A percentile compares a stretch with the other conserved stretches of the same genome.
phyloP scores from a whole-genome alignment of 2,888 invertebrate species.

The Zhengitettix transpicula region DNA sequence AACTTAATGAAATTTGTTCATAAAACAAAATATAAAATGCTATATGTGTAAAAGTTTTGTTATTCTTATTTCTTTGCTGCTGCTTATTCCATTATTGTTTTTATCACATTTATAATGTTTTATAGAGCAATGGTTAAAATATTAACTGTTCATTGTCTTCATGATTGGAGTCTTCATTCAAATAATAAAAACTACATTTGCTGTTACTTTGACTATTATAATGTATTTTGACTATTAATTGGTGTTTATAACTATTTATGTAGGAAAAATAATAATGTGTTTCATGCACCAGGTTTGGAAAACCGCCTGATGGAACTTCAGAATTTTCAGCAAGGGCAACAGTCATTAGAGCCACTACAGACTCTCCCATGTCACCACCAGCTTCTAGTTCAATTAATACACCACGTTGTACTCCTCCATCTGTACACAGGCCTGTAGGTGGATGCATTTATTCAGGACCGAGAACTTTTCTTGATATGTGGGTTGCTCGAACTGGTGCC shows the following conservation, averaged over 20 bases:
- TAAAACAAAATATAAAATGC: no score
- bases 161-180: no score
- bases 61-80: no score
- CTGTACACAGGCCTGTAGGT: conserved; percentile 7
- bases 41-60: no score
- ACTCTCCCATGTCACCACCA: conserved; percentile 72
- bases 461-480: conserved; percentile 46
- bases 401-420: conserved; percentile 7
- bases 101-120: no score
- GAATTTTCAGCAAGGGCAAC: conserved; percentile 28
- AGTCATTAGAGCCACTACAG: conserved; percentile 59
- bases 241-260: neutral
- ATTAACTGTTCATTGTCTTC: no score
- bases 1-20: no score
- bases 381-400: conserved; percentile 21
- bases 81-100: no score
- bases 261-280: no score
- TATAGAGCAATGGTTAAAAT: no score
- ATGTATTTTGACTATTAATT: neutral
- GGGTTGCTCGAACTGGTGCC: conserved; percentile 34
- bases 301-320: conserved; percentile 19
- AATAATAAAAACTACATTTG: no score
- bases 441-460: conserved; percentile 22
- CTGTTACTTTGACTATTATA: neutral
- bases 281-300: conserved; percentile 3